Evolutionary conservation across 1,140 invertebrate species (phyloP).

Genomic region (Colletes latitarsis): DNA sequence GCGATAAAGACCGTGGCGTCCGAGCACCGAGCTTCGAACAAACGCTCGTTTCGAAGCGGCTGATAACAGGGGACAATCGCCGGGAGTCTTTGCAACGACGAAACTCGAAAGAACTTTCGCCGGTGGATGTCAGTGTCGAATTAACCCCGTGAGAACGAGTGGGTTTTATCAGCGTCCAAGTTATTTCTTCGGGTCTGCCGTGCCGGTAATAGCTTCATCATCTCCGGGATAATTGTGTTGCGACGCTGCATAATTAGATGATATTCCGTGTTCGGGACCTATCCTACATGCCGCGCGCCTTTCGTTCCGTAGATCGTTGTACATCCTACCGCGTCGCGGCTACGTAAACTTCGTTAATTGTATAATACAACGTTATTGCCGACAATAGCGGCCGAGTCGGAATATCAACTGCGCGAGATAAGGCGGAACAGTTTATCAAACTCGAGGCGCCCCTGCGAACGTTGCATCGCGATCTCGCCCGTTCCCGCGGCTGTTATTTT

Average conservation of each 20-base stretch:
- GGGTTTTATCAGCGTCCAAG: slow-evolving; percentile 54
- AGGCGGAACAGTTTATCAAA: not conserved
- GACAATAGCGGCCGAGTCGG: slow-evolving; percentile 13
- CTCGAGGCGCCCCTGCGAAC: not conserved
- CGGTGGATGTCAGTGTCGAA: slow-evolving; percentile 29
- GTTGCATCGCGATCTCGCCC: not conserved
- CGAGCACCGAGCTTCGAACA: not conserved
- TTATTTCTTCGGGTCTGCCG: slow-evolving; percentile 60
- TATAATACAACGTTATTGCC: slow-evolving; percentile 40
- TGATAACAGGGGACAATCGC: slow-evolving; percentile 13
- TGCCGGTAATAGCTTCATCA: slow-evolving; percentile 71
- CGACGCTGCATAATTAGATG: slow-evolving; percentile 63
- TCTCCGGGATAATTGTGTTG: slow-evolving; percentile 60
- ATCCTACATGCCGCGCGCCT: slow-evolving; percentile 28
- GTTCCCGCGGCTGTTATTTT: not conserved
- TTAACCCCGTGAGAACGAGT: slow-evolving; percentile 35
- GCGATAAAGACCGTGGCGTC: not conserved
- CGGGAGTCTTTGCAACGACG: not conserved
- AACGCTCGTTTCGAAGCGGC: slow-evolving; percentile 1
- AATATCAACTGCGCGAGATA: not conserved
- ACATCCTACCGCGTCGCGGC: slow-evolving; percentile 18
- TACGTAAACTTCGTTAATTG: slow-evolving; percentile 49
- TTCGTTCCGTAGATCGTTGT: slow-evolving; percentile 34
- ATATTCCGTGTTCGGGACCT: slow-evolving; percentile 47
- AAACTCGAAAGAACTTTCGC: slow-evolving; percentile 13